Evolutionary conservation across 2,888 invertebrate genomes (phyloP).

Genomic region (Dendrolimus houi): DNA sequence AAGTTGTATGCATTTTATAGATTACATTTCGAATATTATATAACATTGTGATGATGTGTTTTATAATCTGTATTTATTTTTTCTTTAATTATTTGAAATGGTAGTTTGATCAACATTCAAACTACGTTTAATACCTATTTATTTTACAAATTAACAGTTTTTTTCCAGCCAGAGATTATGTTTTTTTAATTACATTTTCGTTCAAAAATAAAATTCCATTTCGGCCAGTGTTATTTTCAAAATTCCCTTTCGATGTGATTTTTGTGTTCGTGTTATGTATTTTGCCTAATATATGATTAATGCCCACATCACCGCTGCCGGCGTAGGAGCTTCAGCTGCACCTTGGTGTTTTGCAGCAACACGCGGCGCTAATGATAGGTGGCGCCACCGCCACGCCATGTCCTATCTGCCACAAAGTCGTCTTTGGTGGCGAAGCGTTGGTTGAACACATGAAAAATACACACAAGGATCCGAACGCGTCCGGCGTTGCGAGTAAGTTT

Average conservation of each 20-base stretch:
- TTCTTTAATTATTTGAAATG: neutral
- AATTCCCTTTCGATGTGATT: conserved; percentile 38
- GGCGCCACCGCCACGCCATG: conserved; percentile 95
- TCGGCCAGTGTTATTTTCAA: conserved; percentile 37
- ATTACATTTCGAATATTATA: no score
- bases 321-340: conserved; percentile 91
- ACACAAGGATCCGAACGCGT: conserved; percentile 94
- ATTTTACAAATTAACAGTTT: conserved; percentile 9
- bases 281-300: conserved; percentile 56
- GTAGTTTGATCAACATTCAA: conserved; percentile 4
- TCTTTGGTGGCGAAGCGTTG: conserved; percentile 93
- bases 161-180: conserved; percentile 4
- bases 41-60: no score
- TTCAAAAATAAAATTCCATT: conserved; percentile 39
- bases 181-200: no score
- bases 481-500: conserved; percentile 92
- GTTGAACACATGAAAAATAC: conserved; percentile 98
- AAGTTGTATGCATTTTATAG: no score
- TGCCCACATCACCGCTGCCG: conserved; percentile 63
- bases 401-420: conserved; percentile 95
- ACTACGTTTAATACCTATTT: conserved; percentile 4
- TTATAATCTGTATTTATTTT: conserved; percentile 1
- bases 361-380: conserved; percentile 92
- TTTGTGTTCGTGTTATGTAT: conserved; percentile 27
- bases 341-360: conserved; percentile 97